Evolutionary conservation across 2,797 vertebrate genomes (phyloP), one percentile per base, ranked within the genome.

Genomic region (Cryptoprocta ferox): DNA sequence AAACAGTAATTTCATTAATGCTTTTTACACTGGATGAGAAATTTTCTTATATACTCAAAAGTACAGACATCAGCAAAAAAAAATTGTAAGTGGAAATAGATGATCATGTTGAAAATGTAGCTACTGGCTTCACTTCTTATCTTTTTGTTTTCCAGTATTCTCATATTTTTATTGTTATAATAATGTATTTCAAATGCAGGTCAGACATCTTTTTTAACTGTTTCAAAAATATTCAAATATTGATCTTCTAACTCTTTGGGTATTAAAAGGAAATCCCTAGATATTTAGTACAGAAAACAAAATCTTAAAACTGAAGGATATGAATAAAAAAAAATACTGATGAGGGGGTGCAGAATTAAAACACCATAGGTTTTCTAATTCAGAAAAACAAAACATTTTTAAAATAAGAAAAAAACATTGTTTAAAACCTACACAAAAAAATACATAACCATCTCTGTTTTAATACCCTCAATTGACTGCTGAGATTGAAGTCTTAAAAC

Each of bases 1-100:
- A 83, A 63, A 91, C 56, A 96, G 82, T 97, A 97, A 98, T 98
- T 95, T 96, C 63, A 95, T 93, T 98, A 98, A 96, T 94, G 90
- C 45, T 80, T 48, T 66, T 95, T 87, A 95, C 3, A 11, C 19
- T 70, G 24, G 79, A 93, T 50, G 63, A 82, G 63, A 97, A 95
- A 95, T 32, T 94, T 95, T 97, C 59, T 87, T 80, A 76, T 50
- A 76, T 66, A 95, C 6, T 79, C 45, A 68, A 45, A 96, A 97
- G 13, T 42, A 95, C 11, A 94, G 61, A 89, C 45, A 95, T 96
- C 88, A 96, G 90, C 76, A 88, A 81, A 97, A 96, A 91, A 88
- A 81, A 97, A 1, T 65, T 94, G 66, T 82, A 96, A 96, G 86
- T 84, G 30, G 59, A 84, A 97, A 93, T 39, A 87, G 26, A 88